Percentiles rank a stretch among this genome's conserved stretches.
Conservation (phyloP, 2,113 vertebrate genomes). For the Acinonyx jubatus region DNA sequence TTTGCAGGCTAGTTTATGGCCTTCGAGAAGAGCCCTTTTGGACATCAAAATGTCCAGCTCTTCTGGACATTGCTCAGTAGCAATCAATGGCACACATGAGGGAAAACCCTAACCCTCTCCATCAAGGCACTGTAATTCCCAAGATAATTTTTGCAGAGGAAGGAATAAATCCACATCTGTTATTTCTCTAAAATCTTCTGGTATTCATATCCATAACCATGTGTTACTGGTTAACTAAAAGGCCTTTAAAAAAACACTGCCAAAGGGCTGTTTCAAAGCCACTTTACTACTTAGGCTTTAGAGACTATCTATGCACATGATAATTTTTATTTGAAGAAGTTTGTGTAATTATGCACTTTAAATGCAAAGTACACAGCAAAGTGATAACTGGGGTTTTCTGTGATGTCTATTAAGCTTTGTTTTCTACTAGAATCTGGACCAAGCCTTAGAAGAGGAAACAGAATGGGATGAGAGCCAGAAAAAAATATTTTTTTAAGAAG, state of each 20-base stretch:
- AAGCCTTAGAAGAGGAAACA: neutral
- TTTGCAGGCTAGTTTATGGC: neutral
- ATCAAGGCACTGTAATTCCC: neutral
- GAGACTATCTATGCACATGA: slow-evolving; percentile 15
- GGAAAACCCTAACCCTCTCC: neutral
- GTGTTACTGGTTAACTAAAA: slow-evolving; percentile 66
- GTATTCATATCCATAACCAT: slow-evolving; percentile 37
- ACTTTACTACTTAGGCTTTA: neutral
- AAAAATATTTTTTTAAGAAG: neutral
- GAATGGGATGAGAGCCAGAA: neutral
- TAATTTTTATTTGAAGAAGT: slow-evolving; percentile 49
- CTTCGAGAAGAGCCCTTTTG: neutral
- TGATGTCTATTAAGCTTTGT: neutral
- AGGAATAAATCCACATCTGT: slow-evolving; percentile 45
- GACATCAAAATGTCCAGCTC: neutral
- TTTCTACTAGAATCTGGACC: neutral
- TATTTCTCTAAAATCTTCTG: slow-evolving; percentile 58
- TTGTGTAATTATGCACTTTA: neutral
- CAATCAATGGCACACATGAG: neutral
- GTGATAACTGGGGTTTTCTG: slow-evolving; percentile 32
- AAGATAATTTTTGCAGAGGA: neutral
- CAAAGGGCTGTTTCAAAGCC: slow-evolving; percentile 47
- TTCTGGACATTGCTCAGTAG: neutral
- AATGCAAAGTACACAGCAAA: slow-evolving; percentile 14
- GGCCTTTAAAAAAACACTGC: slow-evolving; percentile 11